These are phyloP conservation scores for Drosophila subquinaria DNA, from an alignment of 2,888 invertebrate genomes.

Conservation along the genomic window DNA sequence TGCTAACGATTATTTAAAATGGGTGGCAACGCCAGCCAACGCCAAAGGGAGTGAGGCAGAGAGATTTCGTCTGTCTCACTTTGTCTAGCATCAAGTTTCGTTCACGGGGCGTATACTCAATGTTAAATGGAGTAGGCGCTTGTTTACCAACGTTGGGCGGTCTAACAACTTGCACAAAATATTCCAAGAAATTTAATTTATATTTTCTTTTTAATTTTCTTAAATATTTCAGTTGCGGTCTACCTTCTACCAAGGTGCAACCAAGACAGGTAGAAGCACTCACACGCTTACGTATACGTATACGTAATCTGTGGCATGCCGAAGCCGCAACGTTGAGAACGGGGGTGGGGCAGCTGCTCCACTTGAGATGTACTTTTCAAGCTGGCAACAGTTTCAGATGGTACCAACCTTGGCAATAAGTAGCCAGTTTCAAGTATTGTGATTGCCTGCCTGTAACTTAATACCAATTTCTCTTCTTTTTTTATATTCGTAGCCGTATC, in stretches of 20 bases:
- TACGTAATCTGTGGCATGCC: constrained; percentile 26
- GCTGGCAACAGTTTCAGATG: constrained; percentile 36
- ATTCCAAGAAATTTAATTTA: constrained; percentile 71
- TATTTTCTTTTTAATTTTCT: constrained; percentile 43
- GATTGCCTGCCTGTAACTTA: constrained; percentile 48
- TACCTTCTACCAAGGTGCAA: constrained; percentile 32
- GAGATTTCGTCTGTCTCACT: constrained; percentile 1
- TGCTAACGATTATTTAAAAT: constrained; percentile 53
- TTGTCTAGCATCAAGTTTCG: constrained; percentile 23
- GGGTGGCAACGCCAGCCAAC: constrained; percentile 42
- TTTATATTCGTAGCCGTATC: constrained; percentile 2
- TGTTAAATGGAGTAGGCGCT: constrained; percentile 20
- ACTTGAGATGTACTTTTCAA: constrained; percentile 31
- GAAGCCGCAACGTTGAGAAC: neutral
- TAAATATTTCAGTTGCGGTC: constrained; percentile 45
- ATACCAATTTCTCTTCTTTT: constrained; percentile 18
- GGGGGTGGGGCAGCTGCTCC: neutral
- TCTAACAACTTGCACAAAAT: constrained; percentile 29
- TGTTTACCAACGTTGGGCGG: constrained; percentile 32
- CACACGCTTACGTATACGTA: constrained; percentile 4
- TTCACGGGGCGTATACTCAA: constrained; percentile 55
- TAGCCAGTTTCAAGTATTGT: constrained; percentile 49
- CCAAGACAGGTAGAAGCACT: constrained; percentile 17
- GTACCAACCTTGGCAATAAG: constrained; percentile 34
- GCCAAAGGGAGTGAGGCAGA: neutral